Conservation (phyloP, 2,797 vertebrate species). For the Eulemur albifrons region DNA sequence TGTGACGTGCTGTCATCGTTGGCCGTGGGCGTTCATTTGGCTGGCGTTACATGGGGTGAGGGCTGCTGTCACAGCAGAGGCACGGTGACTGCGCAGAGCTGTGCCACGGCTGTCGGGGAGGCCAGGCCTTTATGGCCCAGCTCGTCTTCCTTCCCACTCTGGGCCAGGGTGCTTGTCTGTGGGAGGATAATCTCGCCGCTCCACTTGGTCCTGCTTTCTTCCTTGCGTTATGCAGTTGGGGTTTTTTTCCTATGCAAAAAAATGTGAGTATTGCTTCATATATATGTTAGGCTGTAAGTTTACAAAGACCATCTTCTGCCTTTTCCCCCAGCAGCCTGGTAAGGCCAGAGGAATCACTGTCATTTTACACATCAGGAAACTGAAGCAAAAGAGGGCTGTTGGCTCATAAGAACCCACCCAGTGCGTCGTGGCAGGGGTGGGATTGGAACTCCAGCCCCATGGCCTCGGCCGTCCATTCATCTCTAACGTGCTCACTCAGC, state of each 20-base stretch:
- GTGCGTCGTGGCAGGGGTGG: neutral
- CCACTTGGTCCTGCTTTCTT: neutral
- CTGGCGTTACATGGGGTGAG: neutral
- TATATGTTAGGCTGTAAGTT: neutral
- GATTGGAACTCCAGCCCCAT: fast-evolving
- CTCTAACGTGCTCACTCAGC: neutral
- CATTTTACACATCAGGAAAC: neutral
- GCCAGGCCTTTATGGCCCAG: fast-evolving
- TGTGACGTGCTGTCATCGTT: fast-evolving
- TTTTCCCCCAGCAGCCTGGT: neutral
- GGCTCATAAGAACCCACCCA: neutral
- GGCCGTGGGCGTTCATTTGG: no score
- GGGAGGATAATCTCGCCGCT: fast-evolving
- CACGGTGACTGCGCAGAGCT: fast-evolving
- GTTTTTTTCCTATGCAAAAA: neutral
- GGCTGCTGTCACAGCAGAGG: neutral
- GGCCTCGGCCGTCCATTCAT: neutral
- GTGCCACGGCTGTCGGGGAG: fast-evolving
- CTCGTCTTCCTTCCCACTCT: neutral
- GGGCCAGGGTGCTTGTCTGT: neutral
- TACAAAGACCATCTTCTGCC: neutral
- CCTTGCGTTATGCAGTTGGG: neutral
- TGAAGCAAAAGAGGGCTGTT: neutral
- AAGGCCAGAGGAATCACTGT: neutral
- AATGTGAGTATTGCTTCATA: neutral